Evolutionary conservation across 2,113 vertebrate genomes (phyloP), one percentile per base, ranked within the genome.

Genomic region (Lagenorhynchus albirostris): DNA sequence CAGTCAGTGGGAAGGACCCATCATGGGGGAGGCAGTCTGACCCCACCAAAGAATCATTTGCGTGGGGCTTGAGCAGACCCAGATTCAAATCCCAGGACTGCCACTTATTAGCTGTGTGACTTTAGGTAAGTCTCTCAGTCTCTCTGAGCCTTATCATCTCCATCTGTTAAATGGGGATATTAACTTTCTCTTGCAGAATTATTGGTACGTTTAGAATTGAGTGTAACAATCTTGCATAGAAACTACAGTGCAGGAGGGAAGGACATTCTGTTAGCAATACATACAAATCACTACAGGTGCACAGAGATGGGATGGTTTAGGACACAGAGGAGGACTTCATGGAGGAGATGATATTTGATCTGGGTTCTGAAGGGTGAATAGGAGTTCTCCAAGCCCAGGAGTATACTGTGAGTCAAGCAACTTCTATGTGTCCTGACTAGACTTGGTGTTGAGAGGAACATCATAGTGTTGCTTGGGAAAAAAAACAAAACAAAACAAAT

Each of bases 331-430:
- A 68, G 25, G 62, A 38, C 38, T 81, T 92, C 12, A 8, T 67
- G 63, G 53, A 86, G 62, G 41, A 55, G 62, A 9, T 63, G 84
- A 44, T 31, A 13, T 63, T 71, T 26, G 20, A 47, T 76, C 13
- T 95, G 89, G 91, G 63, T 94, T 94, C 58, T 84, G 71, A 85
- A 94, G 87, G 90, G 29, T 65, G 38, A 94, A 26, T 70, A 79
- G 76, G 58, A 88, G 26, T 82, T 96, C 89, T 84, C 62, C 58
- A 68, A 87, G 63, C 83, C 31, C 33, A 71, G 26, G 33, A 91
- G 50, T 44, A 82, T 38, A 60, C 12, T 29, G 3, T 23, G n/a
- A 17, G 11, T 80, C 70, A 79, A 18, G 44, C 12, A 33, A 18
- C 36, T 88, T 36, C n/a, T 36, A 0, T 21, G 8, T 80, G 29